phyloP scores from a whole-genome alignment of 1,140 invertebrate genomes.

The Apis cerana region DNA sequence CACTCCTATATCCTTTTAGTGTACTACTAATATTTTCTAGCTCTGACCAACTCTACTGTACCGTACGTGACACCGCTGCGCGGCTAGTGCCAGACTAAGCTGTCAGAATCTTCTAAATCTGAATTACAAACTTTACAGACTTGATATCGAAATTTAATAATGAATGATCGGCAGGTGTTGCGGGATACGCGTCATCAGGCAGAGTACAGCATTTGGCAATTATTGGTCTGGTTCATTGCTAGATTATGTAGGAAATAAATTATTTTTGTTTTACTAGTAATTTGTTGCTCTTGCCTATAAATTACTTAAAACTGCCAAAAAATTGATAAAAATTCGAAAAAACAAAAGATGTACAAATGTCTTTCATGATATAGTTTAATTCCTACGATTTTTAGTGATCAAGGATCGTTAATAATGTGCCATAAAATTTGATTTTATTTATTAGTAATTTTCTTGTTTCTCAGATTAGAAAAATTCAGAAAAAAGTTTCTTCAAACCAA shows the following conservation, averaged over 20 bases:
- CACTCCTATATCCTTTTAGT: conserved; percentile 79
- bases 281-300: conserved; percentile 64
- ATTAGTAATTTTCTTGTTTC: conserved; percentile 39
- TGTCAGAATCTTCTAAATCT: conserved; percentile 73
- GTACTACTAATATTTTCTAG: conserved; percentile 80
- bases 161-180: conserved; percentile 79
- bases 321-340: conserved; percentile 10
- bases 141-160: conserved; percentile 72
- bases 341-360: conserved; percentile 45
- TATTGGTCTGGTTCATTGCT: conserved; percentile 76
- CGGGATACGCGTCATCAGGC: conserved; percentile 75
- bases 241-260: conserved; percentile 69
- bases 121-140: conserved; percentile 70
- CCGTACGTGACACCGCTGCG: conserved; percentile 75
- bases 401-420: conserved; percentile 46
- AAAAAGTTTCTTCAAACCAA: conserved; percentile 11
- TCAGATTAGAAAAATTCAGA: conserved; percentile 15
- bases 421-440: conserved; percentile 10
- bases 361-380: conserved; percentile 45
- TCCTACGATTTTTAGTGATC: conserved; percentile 53
- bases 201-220: conserved; percentile 76
- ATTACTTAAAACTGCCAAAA: conserved; percentile 45
- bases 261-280: conserved; percentile 48
- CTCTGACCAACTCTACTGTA: conserved; percentile 78
- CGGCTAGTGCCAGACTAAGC: conserved; percentile 76